These are phyloP conservation scores for Uromys caudimaculatus DNA, from an alignment of 2,797 vertebrate species.

Conservation along the genomic window DNA sequence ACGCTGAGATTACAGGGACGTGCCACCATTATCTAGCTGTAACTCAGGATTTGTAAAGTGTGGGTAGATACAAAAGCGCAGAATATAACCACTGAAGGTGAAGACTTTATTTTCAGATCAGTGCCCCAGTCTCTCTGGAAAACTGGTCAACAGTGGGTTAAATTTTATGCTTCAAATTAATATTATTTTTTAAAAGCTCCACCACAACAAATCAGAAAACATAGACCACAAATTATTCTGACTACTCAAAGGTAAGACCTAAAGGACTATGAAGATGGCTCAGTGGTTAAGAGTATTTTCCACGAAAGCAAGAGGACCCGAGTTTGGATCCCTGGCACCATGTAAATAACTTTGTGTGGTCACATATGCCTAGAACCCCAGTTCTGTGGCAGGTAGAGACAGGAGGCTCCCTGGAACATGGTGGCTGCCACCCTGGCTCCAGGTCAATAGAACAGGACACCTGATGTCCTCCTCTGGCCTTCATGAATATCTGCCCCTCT, in stretches of 20 bases:
- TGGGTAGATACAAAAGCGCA: conserved; percentile 10
- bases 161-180: background rate
- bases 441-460: background rate
- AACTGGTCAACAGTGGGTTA: conserved; percentile 7
- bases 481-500: no score
- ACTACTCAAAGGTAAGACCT: conserved; percentile 37
- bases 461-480: background rate
- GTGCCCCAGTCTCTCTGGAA: background rate
- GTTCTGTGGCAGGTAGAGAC: background rate
- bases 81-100: conserved; percentile 54
- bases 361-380: background rate
- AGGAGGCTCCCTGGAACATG: background rate
- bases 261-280: background rate
- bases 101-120: conserved; percentile 59
- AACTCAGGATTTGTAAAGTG: conserved; percentile 41
- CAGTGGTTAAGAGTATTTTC: no score
- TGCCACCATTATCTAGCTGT: background rate
- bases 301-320: background rate
- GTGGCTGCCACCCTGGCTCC: background rate
- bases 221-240: conserved; percentile 44
- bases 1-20: background rate
- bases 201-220: background rate
- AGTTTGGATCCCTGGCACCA: background rate
- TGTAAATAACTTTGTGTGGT: background rate
- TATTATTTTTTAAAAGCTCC: background rate